Percentiles rank a stretch among this genome's conserved stretches.
phyloP scores from a whole-genome alignment of 2,113 vertebrate genomes.

The Zonotrichia leucophrys region DNA sequence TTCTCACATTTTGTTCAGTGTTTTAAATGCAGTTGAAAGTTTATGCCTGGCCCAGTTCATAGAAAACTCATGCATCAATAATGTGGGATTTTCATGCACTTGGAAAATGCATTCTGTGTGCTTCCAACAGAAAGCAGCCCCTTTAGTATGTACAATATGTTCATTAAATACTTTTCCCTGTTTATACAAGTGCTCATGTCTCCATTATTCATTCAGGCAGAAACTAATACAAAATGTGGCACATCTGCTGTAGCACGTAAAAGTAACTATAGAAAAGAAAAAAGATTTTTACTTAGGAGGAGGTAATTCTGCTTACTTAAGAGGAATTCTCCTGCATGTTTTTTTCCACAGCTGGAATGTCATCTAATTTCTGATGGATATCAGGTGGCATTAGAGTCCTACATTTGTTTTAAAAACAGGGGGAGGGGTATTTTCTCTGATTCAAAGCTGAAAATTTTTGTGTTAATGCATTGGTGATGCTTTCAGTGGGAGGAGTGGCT shows the following conservation, averaged over 20 bases:
- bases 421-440: neutral
- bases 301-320: neutral
- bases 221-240: conserved; percentile 36
- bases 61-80: conserved; percentile 45
- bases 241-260: neutral
- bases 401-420: neutral
- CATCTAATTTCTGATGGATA: conserved; percentile 13
- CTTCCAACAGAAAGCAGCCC: conserved; percentile 34
- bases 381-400: neutral
- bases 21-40: conserved; percentile 31
- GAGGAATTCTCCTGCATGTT: neutral
- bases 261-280: neutral
- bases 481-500: neutral
- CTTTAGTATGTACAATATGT: conserved; percentile 52
- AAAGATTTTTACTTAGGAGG: neutral
- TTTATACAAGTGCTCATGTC: conserved; percentile 60
- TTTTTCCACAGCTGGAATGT: neutral
- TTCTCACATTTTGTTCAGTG: neutral
- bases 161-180: conserved; percentile 62
- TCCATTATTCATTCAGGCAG: conserved; percentile 55
- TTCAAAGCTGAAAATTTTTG: neutral
- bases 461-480: neutral
- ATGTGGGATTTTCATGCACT: conserved; percentile 43
- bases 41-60: conserved; percentile 27
- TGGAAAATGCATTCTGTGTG: conserved; percentile 18